A percentile compares a stretch with the other conserved stretches of the same genome.
These are phyloP conservation scores for Masticophis lateralis DNA, from an alignment of 2,797 vertebrate genomes.

Conservation along the genomic window DNA sequence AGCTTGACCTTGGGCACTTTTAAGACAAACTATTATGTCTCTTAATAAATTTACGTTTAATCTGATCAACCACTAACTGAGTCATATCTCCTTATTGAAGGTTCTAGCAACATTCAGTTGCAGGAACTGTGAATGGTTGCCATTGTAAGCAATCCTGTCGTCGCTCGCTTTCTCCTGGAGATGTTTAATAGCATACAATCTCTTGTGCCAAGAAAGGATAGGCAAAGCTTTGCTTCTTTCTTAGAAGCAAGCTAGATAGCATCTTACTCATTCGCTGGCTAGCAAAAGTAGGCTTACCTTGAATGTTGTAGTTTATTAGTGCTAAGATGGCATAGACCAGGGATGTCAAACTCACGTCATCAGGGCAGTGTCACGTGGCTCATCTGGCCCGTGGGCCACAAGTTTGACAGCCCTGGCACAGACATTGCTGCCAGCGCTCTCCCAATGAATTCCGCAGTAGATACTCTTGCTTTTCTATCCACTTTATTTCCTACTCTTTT, in stretches of 20 bases:
- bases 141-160: neutral
- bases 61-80: neutral
- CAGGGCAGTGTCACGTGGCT: no score
- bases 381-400: no score
- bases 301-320: neutral
- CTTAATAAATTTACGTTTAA: neutral
- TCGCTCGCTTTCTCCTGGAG: neutral
- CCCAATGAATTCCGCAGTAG: neutral
- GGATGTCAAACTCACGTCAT: no score
- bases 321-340: neutral
- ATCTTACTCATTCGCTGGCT: neutral
- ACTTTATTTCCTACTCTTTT: neutral
- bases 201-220: neutral
- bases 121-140: neutral
- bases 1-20: neutral
- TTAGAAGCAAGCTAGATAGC: no score
- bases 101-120: neutral
- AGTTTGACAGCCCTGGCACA: neutral
- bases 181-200: neutral
- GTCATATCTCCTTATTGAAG: neutral
- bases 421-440: neutral
- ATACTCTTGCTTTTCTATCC: neutral
- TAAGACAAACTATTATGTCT: neutral
- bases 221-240: neutral
- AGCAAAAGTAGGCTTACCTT: neutral